Percentiles rank a stretch among this genome's conserved stretches.
Conservation (phyloP, 2,113 vertebrate genomes). For the Donacobius atricapilla region DNA sequence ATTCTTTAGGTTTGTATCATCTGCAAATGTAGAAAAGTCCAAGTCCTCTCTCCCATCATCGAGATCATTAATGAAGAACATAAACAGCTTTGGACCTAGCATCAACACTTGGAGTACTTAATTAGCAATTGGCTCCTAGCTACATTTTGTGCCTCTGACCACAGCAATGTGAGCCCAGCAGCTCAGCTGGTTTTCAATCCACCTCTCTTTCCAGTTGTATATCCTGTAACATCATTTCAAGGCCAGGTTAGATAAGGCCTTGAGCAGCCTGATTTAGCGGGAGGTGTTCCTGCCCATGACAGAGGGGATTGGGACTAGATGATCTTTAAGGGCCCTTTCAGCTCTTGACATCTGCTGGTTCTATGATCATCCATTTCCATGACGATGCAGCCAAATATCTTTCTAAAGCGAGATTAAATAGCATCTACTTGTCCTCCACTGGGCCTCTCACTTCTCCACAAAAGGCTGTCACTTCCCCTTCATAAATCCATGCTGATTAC, state of each 20-base stretch:
- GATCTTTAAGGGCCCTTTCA: neutral
- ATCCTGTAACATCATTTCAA: neutral
- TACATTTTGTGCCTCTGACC: neutral
- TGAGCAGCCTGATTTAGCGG: neutral
- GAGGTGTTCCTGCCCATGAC: neutral
- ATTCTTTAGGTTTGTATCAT: neutral
- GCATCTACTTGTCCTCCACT: neutral
- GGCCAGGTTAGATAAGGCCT: neutral
- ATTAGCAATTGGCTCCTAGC: neutral
- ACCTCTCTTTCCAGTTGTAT: neutral
- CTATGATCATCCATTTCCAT: neutral
- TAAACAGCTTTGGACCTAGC: neutral
- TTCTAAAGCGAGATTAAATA: neutral
- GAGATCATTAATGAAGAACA: neutral
- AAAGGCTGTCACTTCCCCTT: neutral
- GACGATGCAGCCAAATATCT: neutral
- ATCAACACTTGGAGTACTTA: neutral
- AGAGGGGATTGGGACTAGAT: neutral
- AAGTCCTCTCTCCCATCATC: neutral
- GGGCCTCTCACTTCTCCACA: neutral
- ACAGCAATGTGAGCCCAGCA: neutral
- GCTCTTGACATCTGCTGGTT: neutral
- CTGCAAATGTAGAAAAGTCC: neutral
- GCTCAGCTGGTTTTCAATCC: neutral
- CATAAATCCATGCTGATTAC: neutral